Evolutionary conservation across 2,797 vertebrate genomes (phyloP).

Genomic region (Luscinia luscinia): DNA sequence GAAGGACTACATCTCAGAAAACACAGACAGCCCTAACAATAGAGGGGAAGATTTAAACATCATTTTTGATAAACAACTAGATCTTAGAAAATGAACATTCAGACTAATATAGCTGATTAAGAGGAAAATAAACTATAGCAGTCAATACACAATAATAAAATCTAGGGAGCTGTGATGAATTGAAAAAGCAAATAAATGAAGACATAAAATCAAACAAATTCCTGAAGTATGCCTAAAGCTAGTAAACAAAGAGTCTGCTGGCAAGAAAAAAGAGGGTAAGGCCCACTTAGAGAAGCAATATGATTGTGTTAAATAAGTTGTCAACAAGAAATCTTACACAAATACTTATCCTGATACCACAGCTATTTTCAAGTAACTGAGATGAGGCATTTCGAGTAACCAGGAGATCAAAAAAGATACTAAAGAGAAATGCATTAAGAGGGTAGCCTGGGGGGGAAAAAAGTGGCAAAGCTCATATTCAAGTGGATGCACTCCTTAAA

Average conservation of each 20-base stretch:
- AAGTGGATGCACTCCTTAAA: background rate
- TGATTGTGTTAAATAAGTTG: background rate
- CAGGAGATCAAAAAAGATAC: background rate
- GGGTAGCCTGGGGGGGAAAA: background rate
- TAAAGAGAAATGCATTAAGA: background rate
- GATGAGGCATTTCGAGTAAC: background rate
- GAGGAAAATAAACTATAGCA: background rate
- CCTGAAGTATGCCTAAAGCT: background rate
- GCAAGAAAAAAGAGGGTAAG: background rate
- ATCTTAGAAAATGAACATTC: background rate
- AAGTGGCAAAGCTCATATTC: background rate
- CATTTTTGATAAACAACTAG: background rate
- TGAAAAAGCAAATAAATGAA: conserved; percentile 27
- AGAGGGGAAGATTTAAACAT: background rate
- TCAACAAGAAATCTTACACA: background rate
- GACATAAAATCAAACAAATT: conserved; percentile 1
- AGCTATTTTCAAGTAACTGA: background rate
- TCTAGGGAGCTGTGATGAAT: background rate
- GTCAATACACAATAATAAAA: background rate
- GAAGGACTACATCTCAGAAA: background rate
- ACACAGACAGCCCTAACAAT: background rate
- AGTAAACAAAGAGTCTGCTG: conserved; percentile 11
- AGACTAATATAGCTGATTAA: background rate
- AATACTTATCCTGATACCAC: background rate
- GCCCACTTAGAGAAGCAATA: background rate